These are phyloP conservation scores for Neostethus bicornis DNA, from an alignment of 2,797 vertebrate genomes.

Conservation along the genomic window DNA sequence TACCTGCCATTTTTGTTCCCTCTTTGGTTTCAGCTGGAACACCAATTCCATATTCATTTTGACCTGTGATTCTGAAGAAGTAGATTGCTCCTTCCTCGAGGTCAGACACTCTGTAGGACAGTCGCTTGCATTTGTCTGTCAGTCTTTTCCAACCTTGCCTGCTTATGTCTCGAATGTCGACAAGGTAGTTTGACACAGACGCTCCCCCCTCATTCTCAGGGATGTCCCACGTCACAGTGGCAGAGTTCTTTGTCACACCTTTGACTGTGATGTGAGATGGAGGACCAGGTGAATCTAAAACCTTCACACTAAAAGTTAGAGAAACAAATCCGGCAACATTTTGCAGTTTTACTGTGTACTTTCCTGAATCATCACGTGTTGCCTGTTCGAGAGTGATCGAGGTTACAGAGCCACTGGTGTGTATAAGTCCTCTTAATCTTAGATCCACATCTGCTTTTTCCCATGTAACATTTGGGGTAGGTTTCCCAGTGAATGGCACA, in stretches of 20 bases:
- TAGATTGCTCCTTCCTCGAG: constrained; percentile 94
- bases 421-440: constrained; percentile 87
- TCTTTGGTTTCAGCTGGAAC: constrained; percentile 90
- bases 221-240: constrained; percentile 91
- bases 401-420: constrained; percentile 84
- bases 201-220: constrained; percentile 97
- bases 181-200: constrained; percentile 90
- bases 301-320: constrained; percentile 90
- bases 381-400: constrained; percentile 91
- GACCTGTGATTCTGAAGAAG: constrained; percentile 94
- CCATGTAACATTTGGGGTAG: constrained; percentile 90
- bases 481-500: constrained; percentile 92
- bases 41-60: constrained; percentile 94
- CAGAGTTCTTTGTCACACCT: constrained; percentile 92
- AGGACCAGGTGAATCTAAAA: constrained; percentile 95
- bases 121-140: constrained; percentile 88
- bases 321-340: constrained; percentile 88
- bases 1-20: constrained; percentile 96
- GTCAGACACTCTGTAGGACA: constrained; percentile 89
- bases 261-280: constrained; percentile 84
- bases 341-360: constrained; percentile 92
- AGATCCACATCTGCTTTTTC: constrained; percentile 93
- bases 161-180: constrained; percentile 95
- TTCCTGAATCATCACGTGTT: constrained; percentile 94
- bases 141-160: constrained; percentile 94